Evolutionary conservation across 2,113 vertebrate species (phyloP).

Genomic region (Serilophus lunatus): DNA sequence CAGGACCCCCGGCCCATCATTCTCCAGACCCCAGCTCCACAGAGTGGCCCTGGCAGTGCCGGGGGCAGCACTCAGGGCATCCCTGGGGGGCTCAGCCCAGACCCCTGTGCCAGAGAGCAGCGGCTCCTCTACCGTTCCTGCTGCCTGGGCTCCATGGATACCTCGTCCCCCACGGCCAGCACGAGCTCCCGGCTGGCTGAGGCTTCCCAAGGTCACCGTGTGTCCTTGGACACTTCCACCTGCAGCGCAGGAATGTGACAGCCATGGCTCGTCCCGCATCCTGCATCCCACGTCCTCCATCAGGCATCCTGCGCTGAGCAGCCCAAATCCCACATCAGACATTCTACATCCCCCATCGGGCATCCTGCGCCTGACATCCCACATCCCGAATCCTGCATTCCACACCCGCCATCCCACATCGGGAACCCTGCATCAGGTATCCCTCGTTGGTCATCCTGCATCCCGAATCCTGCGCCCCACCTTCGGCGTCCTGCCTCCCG

Average conservation of each 20-base stretch:
- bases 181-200: neutral
- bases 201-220: neutral
- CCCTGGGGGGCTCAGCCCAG: neutral
- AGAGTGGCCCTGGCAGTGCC: neutral
- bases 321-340: neutral
- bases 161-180: fast-evolving
- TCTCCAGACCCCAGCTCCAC: fast-evolving
- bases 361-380: neutral
- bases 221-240: neutral
- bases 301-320: neutral
- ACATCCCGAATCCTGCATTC: neutral
- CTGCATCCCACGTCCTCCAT: neutral
- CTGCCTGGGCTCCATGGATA: fast-evolving
- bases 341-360: neutral
- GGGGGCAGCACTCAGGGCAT: neutral
- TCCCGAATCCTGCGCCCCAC: neutral
- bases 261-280: fast-evolving
- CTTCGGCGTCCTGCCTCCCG: neutral
- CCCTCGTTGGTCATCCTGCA: neutral
- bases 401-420: neutral
- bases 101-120: fast-evolving
- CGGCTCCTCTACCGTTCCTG: fast-evolving
- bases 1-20: neutral
- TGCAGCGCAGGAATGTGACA: fast-evolving
- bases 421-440: no score